Conservation (phyloP, 2,113 vertebrate genomes). For the Amia ocellicauda region DNA sequence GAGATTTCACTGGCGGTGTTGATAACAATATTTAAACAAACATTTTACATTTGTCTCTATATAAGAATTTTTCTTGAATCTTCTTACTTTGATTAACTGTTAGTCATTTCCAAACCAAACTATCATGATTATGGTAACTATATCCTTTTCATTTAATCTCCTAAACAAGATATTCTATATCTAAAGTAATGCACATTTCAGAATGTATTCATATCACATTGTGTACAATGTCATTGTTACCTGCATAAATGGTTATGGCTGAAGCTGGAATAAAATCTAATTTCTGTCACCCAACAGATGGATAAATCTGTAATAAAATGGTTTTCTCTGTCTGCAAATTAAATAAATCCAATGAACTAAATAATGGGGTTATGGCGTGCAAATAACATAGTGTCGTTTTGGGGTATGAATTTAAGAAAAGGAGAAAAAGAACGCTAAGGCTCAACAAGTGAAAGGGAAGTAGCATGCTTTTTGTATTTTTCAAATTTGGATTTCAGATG, state of each 20-base stretch:
- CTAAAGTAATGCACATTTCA: no score
- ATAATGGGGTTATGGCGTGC: conserved; percentile 47
- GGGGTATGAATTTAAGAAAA: conserved; percentile 42
- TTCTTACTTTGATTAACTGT: no score
- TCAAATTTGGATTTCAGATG: no score
- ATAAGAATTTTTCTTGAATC: no score
- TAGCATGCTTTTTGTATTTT: not conserved
- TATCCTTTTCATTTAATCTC: no score
- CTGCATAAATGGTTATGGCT: conserved; percentile 14
- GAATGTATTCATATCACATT: no score
- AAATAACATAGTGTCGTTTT: conserved; percentile 43
- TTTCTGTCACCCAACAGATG: conserved; percentile 36
- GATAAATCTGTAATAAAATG: conserved; percentile 56
- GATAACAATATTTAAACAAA: no score
- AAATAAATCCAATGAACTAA: conserved; percentile 48
- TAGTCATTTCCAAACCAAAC: no score
- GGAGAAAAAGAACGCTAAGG: conserved; percentile 47
- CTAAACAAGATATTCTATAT: no score
- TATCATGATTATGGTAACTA: no score
- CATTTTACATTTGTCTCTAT: no score
- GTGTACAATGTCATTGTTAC: not conserved
- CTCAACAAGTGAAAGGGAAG: conserved; percentile 41
- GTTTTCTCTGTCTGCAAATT: conserved; percentile 50
- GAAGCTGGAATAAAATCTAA: conserved; percentile 29
- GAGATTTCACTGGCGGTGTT: no score